Evolutionary conservation across 2,797 vertebrate genomes (phyloP).

Genomic region (Typhlichthys subterraneus): DNA sequence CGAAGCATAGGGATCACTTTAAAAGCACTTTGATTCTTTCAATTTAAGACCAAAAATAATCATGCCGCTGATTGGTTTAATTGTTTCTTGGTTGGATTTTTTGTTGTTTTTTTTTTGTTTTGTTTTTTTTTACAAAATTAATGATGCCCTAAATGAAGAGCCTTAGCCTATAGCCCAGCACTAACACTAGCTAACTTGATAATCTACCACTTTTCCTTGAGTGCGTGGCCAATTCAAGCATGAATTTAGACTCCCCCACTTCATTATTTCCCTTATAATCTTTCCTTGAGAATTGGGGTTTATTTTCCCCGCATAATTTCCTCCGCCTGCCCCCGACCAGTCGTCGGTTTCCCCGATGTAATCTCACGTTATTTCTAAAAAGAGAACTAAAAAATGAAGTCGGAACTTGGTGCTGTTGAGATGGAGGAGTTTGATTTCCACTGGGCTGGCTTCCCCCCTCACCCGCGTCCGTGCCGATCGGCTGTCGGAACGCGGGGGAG

Average conservation of each 20-base stretch:
- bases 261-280: conserved; percentile 6
- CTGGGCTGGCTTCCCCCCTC: conserved; percentile 35
- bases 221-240: conserved; percentile 1
- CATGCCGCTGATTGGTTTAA: neutral
- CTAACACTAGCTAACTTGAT: neutral
- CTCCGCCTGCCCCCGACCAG: neutral
- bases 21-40: neutral
- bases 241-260: neutral
- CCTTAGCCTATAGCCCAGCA: neutral
- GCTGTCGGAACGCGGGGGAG: no score
- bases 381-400: conserved; percentile 18
- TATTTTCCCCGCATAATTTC: neutral
- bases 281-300: conserved; percentile 4
- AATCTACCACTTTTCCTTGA: neutral
- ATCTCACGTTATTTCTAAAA: neutral
- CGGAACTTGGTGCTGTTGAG: conserved; percentile 5
- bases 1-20: no score
- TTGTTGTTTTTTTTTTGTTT: neutral
- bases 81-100: no score
- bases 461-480: neutral
- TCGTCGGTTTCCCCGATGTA: conserved; percentile 1
- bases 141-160: neutral
- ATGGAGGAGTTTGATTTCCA: conserved; percentile 34
- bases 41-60: neutral
- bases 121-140: neutral